Conservation (phyloP, 2,888 invertebrate species). For the Diogma glabrata region DNA sequence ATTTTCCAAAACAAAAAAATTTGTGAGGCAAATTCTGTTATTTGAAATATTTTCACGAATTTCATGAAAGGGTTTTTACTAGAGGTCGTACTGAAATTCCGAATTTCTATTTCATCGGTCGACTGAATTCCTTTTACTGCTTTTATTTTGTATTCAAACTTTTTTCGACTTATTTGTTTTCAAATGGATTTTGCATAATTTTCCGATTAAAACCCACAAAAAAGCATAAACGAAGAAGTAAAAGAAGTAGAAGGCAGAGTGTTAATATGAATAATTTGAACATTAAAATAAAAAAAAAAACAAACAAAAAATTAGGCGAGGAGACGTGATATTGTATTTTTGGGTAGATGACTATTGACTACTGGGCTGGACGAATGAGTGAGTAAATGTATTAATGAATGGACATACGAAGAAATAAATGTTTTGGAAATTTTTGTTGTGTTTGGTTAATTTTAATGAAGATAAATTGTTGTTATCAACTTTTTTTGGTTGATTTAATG, state of each 20-base stretch:
- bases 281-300: constrained; percentile 6
- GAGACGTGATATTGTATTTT: not conserved
- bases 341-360: constrained; percentile 2
- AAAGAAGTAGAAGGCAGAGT: too few species aligned
- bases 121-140: constrained; percentile 1
- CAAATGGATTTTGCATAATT: constrained; percentile 5
- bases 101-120: constrained; percentile 8
- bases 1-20: too few species aligned
- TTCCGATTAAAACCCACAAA: constrained; percentile 8
- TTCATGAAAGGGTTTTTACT: too few species aligned
- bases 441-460: too few species aligned
- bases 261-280: constrained; percentile 9
- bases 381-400: not conserved
- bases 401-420: constrained; percentile 7
- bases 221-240: too few species aligned
- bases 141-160: not conserved
- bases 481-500: constrained; percentile 7
- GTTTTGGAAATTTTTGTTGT: constrained; percentile 7
- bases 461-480: too few species aligned
- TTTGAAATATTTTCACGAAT: too few species aligned
- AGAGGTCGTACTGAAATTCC: too few species aligned
- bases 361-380: not conserved
- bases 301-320: not conserved
- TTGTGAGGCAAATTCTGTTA: too few species aligned
- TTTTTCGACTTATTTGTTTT: too few species aligned